Evolutionary conservation across 2,888 invertebrate species (phyloP).

Genomic region (Linnaemya tessellans): DNA sequence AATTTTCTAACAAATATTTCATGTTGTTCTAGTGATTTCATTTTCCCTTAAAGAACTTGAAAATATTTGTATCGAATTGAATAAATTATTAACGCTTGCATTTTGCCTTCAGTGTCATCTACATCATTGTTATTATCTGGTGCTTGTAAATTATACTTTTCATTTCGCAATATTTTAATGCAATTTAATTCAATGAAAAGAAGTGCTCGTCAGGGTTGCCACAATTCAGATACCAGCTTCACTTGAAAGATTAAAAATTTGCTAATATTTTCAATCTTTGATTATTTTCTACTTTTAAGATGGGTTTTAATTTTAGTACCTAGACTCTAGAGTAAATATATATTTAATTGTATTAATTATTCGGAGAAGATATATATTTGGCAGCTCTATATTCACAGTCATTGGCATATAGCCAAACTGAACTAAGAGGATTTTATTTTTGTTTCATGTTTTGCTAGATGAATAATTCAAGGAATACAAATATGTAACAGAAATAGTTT

Average conservation of each 20-base stretch:
- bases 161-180: constrained; percentile 44
- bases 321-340: too few relatives aligned
- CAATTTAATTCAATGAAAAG: constrained; percentile 57
- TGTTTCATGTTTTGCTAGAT: neutral
- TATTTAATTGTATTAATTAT: too few relatives aligned
- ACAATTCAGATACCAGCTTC: neutral
- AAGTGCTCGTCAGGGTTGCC: neutral
- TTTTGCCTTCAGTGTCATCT: neutral
- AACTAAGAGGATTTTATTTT: neutral
- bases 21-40: neutral
- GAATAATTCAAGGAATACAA: neutral
- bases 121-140: constrained; percentile 2
- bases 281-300: too few relatives aligned
- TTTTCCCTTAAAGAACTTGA: neutral
- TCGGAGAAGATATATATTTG: neutral
- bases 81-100: constrained; percentile 30
- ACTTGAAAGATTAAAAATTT: too few relatives aligned
- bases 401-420: constrained; percentile 23
- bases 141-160: constrained; percentile 17
- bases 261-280: too few relatives aligned
- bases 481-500: constrained; percentile 9
- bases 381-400: neutral
- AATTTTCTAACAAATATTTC: neutral
- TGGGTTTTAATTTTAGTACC: too few relatives aligned
- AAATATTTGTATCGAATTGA: constrained; percentile 10